Conservation (phyloP, 2,797 vertebrate species). For the Arrhamphus sclerolepis region DNA sequence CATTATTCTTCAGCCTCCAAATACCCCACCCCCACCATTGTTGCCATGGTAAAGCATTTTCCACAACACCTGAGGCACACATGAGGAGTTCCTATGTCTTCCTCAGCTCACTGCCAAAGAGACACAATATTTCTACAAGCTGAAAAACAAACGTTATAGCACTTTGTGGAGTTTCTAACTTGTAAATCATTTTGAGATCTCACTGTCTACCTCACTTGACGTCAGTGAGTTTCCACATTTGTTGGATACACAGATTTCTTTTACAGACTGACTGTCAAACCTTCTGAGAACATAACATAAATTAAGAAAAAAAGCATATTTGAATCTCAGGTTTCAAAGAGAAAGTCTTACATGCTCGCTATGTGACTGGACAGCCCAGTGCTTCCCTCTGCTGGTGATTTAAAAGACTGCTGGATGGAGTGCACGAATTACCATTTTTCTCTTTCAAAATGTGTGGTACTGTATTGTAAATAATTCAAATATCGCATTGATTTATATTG, state of each 20-base stretch:
- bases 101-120: constrained; percentile 11
- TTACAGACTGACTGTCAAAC: neutral
- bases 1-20: no score
- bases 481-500: no score
- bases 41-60: constrained; percentile 34
- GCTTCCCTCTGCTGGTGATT: constrained; percentile 67
- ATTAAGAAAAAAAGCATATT: neutral
- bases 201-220: neutral
- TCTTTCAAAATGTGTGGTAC: neutral
- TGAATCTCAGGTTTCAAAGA: neutral
- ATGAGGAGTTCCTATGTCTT: constrained; percentile 9
- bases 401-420: neutral
- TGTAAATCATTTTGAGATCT: neutral
- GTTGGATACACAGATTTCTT: neutral
- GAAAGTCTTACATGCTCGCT: neutral
- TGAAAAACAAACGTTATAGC: neutral
- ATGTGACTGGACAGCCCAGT: constrained; percentile 13
- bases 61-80: constrained; percentile 33
- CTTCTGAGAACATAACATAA: neutral
- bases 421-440: neutral
- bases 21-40: constrained; percentile 13
- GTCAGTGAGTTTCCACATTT: neutral
- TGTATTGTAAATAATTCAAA: no score
- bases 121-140: neutral
- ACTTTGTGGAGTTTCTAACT: neutral